Evolutionary conservation across 2,797 vertebrate species (phyloP).

Genomic region (Sebastes steindachneri): DNA sequence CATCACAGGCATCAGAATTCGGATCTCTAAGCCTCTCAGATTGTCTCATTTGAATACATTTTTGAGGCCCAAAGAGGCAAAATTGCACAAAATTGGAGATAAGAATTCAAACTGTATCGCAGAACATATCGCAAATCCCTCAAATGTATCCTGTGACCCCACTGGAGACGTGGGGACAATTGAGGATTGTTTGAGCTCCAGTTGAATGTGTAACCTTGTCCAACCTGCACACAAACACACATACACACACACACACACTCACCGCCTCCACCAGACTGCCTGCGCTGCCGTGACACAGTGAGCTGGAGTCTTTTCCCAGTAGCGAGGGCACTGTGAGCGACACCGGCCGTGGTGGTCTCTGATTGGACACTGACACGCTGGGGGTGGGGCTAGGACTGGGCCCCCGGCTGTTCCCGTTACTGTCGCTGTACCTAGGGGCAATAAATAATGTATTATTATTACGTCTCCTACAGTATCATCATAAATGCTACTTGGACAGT

Average conservation of each 20-base stretch:
- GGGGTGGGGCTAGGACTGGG: conserved; percentile 64
- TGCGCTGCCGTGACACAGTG: conserved; percentile 92
- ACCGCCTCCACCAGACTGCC: conserved; percentile 98
- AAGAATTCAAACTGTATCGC: not conserved
- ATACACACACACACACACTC: conserved; percentile 58
- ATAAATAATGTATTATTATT: not conserved
- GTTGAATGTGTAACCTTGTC: not conserved
- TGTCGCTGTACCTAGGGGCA: conserved; percentile 80
- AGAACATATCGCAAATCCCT: not conserved
- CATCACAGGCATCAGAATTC: not conserved
- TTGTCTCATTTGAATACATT: not conserved
- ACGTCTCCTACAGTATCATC: not conserved
- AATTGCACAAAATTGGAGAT: too few species aligned
- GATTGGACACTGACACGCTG: conserved; percentile 49
- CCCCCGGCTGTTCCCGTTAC: conserved; percentile 79
- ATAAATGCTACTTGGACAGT: not conserved
- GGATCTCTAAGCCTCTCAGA: not conserved
- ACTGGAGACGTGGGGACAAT: not conserved
- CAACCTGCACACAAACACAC: not conserved
- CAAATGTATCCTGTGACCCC: not conserved
- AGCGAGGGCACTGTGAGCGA: conserved; percentile 92
- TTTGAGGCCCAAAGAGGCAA: rapidly evolving
- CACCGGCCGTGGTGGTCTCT: conserved; percentile 87
- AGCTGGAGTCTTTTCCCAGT: conserved; percentile 81
- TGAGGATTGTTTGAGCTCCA: not conserved